A percentile compares a stretch with the other conserved stretches of the same genome.
Evolutionary conservation across 2,113 vertebrate species (phyloP).

Genomic region (Myodes glareolus): DNA sequence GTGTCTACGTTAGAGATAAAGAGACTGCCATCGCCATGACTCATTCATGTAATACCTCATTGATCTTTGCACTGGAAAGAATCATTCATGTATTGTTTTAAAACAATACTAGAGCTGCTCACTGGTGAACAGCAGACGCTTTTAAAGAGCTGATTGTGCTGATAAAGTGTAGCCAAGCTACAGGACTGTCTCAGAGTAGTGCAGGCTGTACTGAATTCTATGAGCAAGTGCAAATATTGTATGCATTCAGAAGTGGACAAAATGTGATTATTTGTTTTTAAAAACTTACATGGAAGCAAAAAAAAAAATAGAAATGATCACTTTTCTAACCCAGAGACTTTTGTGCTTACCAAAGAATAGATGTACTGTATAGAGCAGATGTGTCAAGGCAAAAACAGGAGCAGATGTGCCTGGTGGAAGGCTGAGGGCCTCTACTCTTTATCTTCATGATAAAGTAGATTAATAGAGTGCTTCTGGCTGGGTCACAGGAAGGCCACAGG

Average conservation of each 20-base stretch:
- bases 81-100: not conserved
- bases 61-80: not conserved
- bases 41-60: not conserved
- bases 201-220: not conserved
- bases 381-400: constrained; percentile 50
- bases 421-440: not conserved
- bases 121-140: not conserved
- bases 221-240: not conserved
- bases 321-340: not conserved
- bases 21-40: not conserved
- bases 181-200: not conserved
- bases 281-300: not conserved
- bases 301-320: not conserved
- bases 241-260: not conserved
- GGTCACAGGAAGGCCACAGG: constrained; percentile 16
- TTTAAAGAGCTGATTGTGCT: not conserved
- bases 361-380: not conserved
- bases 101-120: not conserved
- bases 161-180: not conserved
- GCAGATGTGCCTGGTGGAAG: constrained; percentile 53
- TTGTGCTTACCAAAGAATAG: not conserved
- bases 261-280: not conserved
- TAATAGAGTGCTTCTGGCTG: not conserved
- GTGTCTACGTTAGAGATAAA: not conserved
- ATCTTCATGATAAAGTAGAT: not conserved